These are phyloP conservation scores for Mastomys natalensis DNA, from an alignment of 2,113 vertebrate genomes.

Conservation along the genomic window DNA sequence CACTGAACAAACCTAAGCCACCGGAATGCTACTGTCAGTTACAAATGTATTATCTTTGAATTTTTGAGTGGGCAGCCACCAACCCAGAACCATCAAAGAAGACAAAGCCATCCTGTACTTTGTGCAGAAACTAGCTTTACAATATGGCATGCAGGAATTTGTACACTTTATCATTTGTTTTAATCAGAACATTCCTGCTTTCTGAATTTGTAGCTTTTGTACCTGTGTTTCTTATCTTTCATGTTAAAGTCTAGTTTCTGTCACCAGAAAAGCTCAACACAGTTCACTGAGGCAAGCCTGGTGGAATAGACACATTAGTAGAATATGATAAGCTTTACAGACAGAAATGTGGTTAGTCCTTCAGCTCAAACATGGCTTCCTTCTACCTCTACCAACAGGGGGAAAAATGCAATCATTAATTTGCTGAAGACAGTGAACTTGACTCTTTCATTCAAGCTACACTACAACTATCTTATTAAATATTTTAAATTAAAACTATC, in stretches of 20 bases:
- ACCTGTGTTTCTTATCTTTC: not conserved
- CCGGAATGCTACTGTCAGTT: not conserved
- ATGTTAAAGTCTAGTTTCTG: not conserved
- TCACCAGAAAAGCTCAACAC: not conserved
- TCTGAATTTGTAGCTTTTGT: not conserved
- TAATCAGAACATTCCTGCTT: constrained; percentile 2
- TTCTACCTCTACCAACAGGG: constrained; percentile 40
- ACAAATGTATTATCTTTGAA: not conserved
- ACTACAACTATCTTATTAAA: not conserved
- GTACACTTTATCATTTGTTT: constrained; percentile 32
- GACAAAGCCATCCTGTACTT: not conserved
- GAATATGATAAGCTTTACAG: constrained; percentile 45
- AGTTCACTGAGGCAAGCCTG: constrained; percentile 47
- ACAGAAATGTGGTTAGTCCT: constrained; percentile 52
- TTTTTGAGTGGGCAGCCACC: not conserved
- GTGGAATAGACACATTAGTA: constrained; percentile 27
- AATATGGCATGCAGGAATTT: not conserved
- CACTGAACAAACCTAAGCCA: not conserved
- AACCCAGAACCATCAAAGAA: constrained; percentile 1
- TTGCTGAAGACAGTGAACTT: not conserved
- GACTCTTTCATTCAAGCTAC: constrained; percentile 38
- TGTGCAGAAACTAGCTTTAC: not conserved
- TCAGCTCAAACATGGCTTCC: not conserved
- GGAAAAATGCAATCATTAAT: not conserved
- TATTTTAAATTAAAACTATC: constrained; percentile 16